Evolutionary conservation across 2,888 invertebrate genomes (phyloP).

Genomic region (Myathropa florea): DNA sequence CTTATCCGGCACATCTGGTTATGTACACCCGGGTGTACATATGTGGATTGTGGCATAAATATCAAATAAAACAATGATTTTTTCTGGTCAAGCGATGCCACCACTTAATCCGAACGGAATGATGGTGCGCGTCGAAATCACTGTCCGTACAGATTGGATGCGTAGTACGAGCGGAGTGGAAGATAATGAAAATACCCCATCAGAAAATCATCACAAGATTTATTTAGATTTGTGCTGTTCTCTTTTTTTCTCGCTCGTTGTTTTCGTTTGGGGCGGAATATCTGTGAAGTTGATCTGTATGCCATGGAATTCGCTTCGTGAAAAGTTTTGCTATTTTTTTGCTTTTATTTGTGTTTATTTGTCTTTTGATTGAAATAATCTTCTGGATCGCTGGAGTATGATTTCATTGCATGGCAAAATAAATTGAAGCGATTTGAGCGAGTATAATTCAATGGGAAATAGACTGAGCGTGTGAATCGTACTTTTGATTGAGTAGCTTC

Average conservation of each 20-base stretch:
- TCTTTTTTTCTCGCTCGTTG: not conserved
- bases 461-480: too few species aligned
- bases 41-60: not conserved
- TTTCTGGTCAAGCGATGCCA: constrained; percentile 22
- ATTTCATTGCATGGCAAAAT: not conserved
- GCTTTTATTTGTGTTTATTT: constrained; percentile 22
- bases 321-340: constrained; percentile 22
- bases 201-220: constrained; percentile 14
- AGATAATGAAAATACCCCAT: constrained; percentile 20
- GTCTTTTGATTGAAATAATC: constrained; percentile 24
- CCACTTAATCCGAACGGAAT: constrained; percentile 23
- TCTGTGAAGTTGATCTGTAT: not conserved
- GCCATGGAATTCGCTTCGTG: not conserved
- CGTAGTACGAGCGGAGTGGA: constrained; percentile 2
- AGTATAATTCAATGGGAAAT: too few species aligned
- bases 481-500: too few species aligned
- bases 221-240: constrained; percentile 11
- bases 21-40: not conserved
- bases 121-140: constrained; percentile 11
- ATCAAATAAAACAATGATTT: not conserved
- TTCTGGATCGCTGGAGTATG: constrained; percentile 1
- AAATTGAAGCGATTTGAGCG: not conserved
- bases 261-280: not conserved
- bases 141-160: not conserved
- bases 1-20: not conserved